Conservation (phyloP, 2,797 vertebrate genomes). For the Apodemus agrarius region DNA sequence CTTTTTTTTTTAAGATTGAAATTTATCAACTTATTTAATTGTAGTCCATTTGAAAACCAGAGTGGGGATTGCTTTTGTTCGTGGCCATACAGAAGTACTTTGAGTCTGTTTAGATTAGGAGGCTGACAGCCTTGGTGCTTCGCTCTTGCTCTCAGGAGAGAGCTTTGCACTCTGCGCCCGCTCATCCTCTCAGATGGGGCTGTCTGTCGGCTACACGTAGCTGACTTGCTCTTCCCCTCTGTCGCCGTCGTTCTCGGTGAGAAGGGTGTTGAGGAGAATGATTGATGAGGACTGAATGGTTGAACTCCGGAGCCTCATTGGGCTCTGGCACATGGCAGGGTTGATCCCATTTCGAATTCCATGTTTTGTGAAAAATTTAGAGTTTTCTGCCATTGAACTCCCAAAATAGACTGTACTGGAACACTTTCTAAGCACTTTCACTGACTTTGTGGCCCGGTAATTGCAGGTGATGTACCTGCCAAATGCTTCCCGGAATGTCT, state of each 20-base stretch:
- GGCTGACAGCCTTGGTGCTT: constrained; percentile 59
- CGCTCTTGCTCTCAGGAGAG: constrained; percentile 63
- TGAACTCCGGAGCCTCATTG: constrained; percentile 87
- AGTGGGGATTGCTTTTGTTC: constrained; percentile 67
- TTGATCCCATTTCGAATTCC: constrained; percentile 94
- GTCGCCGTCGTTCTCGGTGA: constrained; percentile 91
- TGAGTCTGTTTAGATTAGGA: constrained; percentile 65
- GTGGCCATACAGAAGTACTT: constrained; percentile 63
- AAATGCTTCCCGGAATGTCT: constrained; percentile 97
- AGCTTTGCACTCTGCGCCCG: constrained; percentile 77
- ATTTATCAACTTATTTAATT: constrained; percentile 55
- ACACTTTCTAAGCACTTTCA: constrained; percentile 84
- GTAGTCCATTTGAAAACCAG: constrained; percentile 82
- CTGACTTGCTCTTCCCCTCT: constrained; percentile 94
- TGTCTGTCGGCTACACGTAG: constrained; percentile 88
- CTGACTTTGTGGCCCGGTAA: constrained; percentile 86
- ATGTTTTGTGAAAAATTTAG: constrained; percentile 94
- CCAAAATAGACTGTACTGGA: constrained; percentile 91
- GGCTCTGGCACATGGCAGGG: constrained; percentile 92
- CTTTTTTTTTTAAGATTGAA: constrained; percentile 36
- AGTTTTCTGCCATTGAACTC: constrained; percentile 93
- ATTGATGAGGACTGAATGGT: constrained; percentile 88
- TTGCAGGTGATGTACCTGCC: constrained; percentile 96
- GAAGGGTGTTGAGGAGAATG: constrained; percentile 91
- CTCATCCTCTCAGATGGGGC: neutral